A percentile compares a stretch with the other conserved stretches of the same genome.
phyloP scores from a whole-genome alignment of 2,797 vertebrate species.

The Hemitrygon akajei region DNA sequence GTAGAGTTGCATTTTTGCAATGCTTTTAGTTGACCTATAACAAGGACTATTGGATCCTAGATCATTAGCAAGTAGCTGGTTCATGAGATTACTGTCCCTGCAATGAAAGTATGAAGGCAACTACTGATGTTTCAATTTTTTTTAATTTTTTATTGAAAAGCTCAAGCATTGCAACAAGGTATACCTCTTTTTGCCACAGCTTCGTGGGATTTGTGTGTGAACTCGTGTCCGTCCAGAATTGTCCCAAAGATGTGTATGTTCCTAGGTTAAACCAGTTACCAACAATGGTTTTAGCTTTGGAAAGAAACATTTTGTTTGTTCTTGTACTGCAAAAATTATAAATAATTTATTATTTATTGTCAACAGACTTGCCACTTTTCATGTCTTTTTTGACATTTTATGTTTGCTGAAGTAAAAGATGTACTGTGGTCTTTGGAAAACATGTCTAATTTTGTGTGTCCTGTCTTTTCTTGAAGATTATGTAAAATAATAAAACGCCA shows the following conservation, averaged over 20 bases:
- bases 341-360: slow-evolving; percentile 99
- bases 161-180: slow-evolving; percentile 89
- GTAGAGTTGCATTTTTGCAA: slow-evolving; percentile 59
- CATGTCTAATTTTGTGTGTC: slow-evolving; percentile 66
- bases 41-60: slow-evolving; percentile 59
- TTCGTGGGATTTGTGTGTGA: slow-evolving; percentile 84
- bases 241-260: slow-evolving; percentile 95
- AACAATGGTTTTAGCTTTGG: slow-evolving; percentile 63
- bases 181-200: slow-evolving; percentile 96
- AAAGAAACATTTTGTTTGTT: slow-evolving; percentile 75
- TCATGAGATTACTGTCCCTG: slow-evolving; percentile 57
- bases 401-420: slow-evolving; percentile 86
- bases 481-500: slow-evolving; percentile 67
- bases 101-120: slow-evolving; percentile 55
- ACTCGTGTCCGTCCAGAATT: slow-evolving; percentile 75
- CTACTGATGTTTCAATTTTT: slow-evolving; percentile 58
- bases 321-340: slow-evolving; percentile 79
- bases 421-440: slow-evolving; percentile 75
- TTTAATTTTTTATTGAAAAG: slow-evolving; percentile 66
- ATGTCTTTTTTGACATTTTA: slow-evolving; percentile 74
- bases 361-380: slow-evolving; percentile 91
- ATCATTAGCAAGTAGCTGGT: slow-evolving; percentile 63
- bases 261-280: slow-evolving; percentile 65
- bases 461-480: slow-evolving; percentile 64
- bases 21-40: slow-evolving; percentile 62